Base-by-base conservation (phyloP, 1,140 invertebrate genomes). In the Thaumetopoea pityocampa region DNA sequence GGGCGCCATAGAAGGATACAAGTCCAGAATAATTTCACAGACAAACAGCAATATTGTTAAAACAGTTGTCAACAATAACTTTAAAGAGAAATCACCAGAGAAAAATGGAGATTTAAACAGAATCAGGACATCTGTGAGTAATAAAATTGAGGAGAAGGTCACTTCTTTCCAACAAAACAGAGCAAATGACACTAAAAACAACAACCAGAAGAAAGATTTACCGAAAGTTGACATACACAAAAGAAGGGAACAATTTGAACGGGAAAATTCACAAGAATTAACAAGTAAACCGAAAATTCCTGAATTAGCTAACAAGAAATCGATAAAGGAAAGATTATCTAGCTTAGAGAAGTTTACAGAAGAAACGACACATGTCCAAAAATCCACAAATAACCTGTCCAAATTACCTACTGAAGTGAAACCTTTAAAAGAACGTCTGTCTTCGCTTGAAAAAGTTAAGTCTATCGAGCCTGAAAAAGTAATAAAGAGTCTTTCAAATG, bases 181-280 rank as follows among this genome's bases (percentile, higher is more conserved):
- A 45, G 55, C 54, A n/a, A 72, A 62, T 51, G 78, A 82, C 32
- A 40, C 54, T 14, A 79, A 73, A 56, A 69, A 72, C 51, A 77
- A 74, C 36, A 81, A 78, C 37, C 83, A 80, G 38, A 89, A 88
- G 42, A 89, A 90, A 49, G 83, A 87, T 50, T 71, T 92, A 23
- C 91, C 92, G 4, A 94, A 94, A 83, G 91, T 95, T 3, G 91
- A 95, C 66, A 92, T 96, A 45, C 87, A 90, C 28, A 93, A 94
- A 73, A 86, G 93, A 53, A 90, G 93, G 51, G 92, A 94, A 69
- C 89, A 95, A 24, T 95, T 95, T 57, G 93, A 95, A 71, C 90
- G 88, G 51, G 82, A 88, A 64, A 85, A 67, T 51, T 85, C 74
- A 30, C 86, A 72, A 59, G 87, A 85, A 65, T 42, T 67, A 8